Conservation (phyloP, 2,888 invertebrate genomes). For the Philopedon plagiatum region DNA sequence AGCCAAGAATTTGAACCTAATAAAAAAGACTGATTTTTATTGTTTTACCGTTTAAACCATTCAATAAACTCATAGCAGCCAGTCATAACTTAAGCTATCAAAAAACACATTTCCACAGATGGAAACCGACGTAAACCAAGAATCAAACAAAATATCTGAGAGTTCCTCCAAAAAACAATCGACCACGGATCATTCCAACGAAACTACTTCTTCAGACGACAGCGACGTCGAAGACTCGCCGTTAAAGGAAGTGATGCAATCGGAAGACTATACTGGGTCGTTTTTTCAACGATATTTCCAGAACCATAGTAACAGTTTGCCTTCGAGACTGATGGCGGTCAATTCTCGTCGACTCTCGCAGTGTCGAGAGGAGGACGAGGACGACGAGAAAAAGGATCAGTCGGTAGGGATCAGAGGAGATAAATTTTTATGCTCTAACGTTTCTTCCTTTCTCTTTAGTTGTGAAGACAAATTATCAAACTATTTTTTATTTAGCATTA, state of each 20-base stretch:
- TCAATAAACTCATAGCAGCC: conserved; percentile 9
- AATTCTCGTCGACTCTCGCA: conserved; percentile 80
- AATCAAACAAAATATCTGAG: neutral
- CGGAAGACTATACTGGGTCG: conserved; percentile 70
- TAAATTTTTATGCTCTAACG: neutral
- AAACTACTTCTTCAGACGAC: conserved; percentile 41
- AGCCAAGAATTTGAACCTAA: no score
- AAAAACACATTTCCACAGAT: conserved; percentile 32
- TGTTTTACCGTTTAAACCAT: conserved; percentile 37
- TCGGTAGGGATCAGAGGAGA: conserved; percentile 30
- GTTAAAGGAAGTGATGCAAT: conserved; percentile 73
- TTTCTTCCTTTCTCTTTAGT: neutral
- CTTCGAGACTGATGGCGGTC: conserved; percentile 75
- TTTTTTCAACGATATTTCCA: conserved; percentile 82
- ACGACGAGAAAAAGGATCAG: conserved; percentile 70
- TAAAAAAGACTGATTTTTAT: no score
- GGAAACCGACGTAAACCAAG: conserved; percentile 49
- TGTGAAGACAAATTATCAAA: no score
- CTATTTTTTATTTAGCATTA: no score
- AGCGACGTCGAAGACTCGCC: conserved; percentile 44
- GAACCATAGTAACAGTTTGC: conserved; percentile 80
- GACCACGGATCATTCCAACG: conserved; percentile 18
- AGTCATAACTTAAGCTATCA: neutral
- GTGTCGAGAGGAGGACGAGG: conserved; percentile 88
- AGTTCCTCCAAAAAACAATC: conserved; percentile 14